phyloP scores from a whole-genome alignment of 2,113 vertebrate genomes.

The Picathartes gymnocephalus region DNA sequence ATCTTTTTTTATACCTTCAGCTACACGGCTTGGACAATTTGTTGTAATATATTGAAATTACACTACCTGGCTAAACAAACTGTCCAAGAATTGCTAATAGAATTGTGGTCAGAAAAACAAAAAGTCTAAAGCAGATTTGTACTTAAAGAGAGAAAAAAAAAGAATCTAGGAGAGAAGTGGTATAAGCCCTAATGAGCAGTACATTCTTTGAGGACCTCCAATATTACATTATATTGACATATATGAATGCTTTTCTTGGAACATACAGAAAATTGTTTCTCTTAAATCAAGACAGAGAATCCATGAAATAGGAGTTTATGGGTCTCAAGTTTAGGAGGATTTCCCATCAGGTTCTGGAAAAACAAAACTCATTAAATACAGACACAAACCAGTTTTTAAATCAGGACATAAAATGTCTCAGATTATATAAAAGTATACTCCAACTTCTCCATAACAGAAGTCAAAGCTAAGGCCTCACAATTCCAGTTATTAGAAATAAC shows the following conservation, averaged over 20 bases:
- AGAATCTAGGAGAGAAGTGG: neutral
- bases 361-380: conserved; percentile 10
- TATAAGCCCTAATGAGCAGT: neutral
- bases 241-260: neutral
- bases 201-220: conserved; percentile 3
- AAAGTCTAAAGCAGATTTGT: neutral
- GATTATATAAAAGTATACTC: conserved; percentile 49
- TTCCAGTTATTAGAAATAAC: conserved; percentile 65
- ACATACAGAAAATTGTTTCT: neutral
- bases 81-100: neutral
- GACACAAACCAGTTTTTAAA: conserved; percentile 42
- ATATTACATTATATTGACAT: neutral
- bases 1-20: neutral
- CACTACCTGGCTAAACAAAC: neutral
- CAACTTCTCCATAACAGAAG: conserved; percentile 68
- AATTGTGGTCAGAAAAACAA: neutral
- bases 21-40: neutral
- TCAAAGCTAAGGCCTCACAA: conserved; percentile 79
- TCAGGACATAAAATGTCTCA: conserved; percentile 39
- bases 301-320: neutral
- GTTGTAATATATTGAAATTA: neutral
- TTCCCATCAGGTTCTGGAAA: conserved; percentile 39
- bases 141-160: neutral
- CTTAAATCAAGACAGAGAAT: neutral
- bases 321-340: neutral